Base-by-base conservation (phyloP, 2,113 vertebrate genomes). In the Brachirus orientalis region DNA sequence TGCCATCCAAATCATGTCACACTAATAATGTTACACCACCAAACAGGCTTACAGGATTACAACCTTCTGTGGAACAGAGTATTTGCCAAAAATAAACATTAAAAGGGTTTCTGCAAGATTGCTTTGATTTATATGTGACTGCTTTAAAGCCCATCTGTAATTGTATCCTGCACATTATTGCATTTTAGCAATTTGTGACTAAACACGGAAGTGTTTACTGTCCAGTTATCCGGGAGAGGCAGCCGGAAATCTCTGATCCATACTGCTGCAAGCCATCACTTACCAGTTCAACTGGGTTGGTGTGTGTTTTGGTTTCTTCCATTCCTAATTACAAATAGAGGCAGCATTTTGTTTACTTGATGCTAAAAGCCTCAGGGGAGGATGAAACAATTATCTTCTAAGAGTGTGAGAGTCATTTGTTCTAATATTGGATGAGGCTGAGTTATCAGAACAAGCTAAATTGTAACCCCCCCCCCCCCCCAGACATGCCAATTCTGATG, bases 11-110 rank as follows among this genome's bases (percentile, higher is more conserved):
- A 89, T 83, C 65, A 75, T 83, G 83, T 84, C 77, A 61, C 55
- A 66, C 70, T 83, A 86, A 91, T 82, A 82, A 75, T 70, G 72
- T 86, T 85, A 80, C 79, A 86, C 83, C 80, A 56, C 77, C 54
- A 74, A 79, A 88, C 80, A 77, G 77, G 85, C 86, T 88, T 90
- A 89, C 77, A 73, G 77, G 85, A 88, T 88, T 90, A 89, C 77
- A 73, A 75, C 70, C 61, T 59, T 75, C 83, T 79, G 68, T 74
- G 75, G 64, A 82, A 85, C 53, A 69, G 55, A 56, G 46, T 79
- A 45, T 56, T 68, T 43, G 80, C 69, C 82, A 80, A 86, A 88
- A 89, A 87, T 72, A 78, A 84, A 82, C 81, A 83, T 64, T 56
- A 75, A 79, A 48, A 73, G 53, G 59, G 64, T 61, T 47, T 69